Conservation (phyloP, 2,113 vertebrate species). For the Pomatorhinus ruficollis region DNA sequence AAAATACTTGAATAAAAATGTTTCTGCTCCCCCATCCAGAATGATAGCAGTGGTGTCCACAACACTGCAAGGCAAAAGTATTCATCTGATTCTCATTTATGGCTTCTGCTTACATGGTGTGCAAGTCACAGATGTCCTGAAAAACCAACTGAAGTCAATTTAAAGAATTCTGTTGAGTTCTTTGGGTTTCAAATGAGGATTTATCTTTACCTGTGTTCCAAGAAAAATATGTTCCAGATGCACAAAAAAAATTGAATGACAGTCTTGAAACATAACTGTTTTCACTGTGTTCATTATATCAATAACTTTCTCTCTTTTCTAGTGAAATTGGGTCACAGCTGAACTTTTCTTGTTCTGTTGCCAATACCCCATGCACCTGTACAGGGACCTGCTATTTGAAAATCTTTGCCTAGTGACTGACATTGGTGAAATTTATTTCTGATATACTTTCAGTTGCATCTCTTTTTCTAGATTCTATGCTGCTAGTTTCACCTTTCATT, state of each 20-base stretch:
- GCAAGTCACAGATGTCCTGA: background rate
- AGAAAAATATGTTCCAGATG: conserved; percentile 55
- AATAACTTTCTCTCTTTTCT: conserved; percentile 18
- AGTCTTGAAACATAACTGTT: conserved; percentile 42
- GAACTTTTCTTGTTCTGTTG: conserved; percentile 19
- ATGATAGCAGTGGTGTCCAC: background rate
- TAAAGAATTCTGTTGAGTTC: conserved; percentile 19
- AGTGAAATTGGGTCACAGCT: conserved; percentile 11
- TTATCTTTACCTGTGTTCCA: conserved; percentile 13
- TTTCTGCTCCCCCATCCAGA: background rate
- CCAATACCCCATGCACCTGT: conserved; percentile 51
- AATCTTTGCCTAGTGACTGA: background rate
- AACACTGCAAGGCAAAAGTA: background rate
- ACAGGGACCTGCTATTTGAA: conserved; percentile 11
- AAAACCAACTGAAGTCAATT: conserved; percentile 1
- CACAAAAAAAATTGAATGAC: background rate
- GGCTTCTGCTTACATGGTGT: background rate
- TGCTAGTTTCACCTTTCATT: background rate
- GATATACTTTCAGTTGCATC: background rate
- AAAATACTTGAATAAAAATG: background rate
- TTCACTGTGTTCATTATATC: conserved; percentile 36
- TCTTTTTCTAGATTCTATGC: background rate
- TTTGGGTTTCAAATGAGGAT: background rate
- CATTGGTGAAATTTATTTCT: background rate
- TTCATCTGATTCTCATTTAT: background rate